Base-by-base conservation (phyloP, 2,113 vertebrate species). In the Melanocharis versteri region DNA sequence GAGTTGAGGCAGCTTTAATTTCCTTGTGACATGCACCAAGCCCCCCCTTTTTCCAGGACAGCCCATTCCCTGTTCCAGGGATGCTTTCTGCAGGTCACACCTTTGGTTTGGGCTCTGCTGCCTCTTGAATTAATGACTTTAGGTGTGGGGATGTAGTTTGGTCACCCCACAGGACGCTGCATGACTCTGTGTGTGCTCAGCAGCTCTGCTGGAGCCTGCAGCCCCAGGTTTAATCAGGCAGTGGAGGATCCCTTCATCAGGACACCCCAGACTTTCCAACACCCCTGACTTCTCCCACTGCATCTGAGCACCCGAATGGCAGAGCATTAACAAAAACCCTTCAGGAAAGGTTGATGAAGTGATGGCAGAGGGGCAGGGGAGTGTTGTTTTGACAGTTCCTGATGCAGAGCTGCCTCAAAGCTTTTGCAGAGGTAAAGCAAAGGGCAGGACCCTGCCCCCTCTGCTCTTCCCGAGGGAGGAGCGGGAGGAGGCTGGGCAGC, bases 171-270 rank as follows among this genome's bases (percentile, higher is more conserved):
- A 13, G 60, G 23, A 21, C 24, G 1, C 54, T 28, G 62, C 75
- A 16, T 2, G 45, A 9, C 8, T 16, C 35, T 6, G 54, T 7
- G 23, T 23, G 68, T 47, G 75, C 64, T 35, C 57, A n/a, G 83
- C 57, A 62, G 42, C 37, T 7, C 4, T 15, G 27, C 60, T 21
- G 62, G 62, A 37, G 45, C 50, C 45, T 13, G 51, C 23, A 47
- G 10, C 15, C 24, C 64, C 11, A 0, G 2, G 8, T 17, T 50
- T 22, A 6, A 20, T n/a, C 30, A 13, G 54, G 54, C 6, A 4
- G 44, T 2, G 68, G 13, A 35, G 0, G 5, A 40, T 8, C 39
- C 30, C 60, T 69, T 22, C 0, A 0, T 8, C 12, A 22, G 70
- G 44, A 57, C 48, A 50, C 23, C 48, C 23, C 26, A 16, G n/a